These are phyloP conservation scores for Mesocricetus auratus DNA, from an alignment of 2,113 vertebrate genomes.

Conservation along the genomic window DNA sequence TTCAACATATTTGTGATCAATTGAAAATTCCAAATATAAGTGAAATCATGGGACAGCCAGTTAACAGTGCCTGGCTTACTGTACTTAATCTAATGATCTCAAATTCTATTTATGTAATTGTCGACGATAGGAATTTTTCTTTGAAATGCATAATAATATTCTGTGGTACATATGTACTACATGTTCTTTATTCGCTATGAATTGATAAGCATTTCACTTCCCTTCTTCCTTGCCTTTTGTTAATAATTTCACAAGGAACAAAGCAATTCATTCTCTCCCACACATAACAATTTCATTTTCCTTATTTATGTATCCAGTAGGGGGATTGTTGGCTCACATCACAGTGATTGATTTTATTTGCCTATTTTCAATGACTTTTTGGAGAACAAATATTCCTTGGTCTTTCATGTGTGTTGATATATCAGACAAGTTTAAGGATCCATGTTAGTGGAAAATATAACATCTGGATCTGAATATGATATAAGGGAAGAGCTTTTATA, in stretches of 20 bases:
- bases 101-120: not conserved
- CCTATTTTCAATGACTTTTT: conserved; percentile 22
- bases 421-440: not conserved
- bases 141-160: not conserved
- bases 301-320: not conserved
- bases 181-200: not conserved
- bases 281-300: not conserved
- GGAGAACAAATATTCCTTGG: conserved; percentile 25
- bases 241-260: not conserved
- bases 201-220: not conserved
- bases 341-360: not conserved
- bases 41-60: not conserved
- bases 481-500: not conserved
- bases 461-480: conserved; percentile 8
- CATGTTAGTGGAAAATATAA: not conserved
- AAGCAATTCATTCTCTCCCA: not conserved
- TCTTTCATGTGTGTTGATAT: conserved; percentile 13
- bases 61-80: not conserved
- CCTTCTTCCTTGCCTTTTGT: not conserved
- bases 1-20: not conserved
- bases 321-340: not conserved
- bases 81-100: not conserved
- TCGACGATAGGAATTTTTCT: not conserved
- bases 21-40: not conserved
- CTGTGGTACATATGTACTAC: too few species aligned